Evolutionary conservation across 2,888 invertebrate genomes (phyloP).

Genomic region (Sicus ferrugineus): DNA sequence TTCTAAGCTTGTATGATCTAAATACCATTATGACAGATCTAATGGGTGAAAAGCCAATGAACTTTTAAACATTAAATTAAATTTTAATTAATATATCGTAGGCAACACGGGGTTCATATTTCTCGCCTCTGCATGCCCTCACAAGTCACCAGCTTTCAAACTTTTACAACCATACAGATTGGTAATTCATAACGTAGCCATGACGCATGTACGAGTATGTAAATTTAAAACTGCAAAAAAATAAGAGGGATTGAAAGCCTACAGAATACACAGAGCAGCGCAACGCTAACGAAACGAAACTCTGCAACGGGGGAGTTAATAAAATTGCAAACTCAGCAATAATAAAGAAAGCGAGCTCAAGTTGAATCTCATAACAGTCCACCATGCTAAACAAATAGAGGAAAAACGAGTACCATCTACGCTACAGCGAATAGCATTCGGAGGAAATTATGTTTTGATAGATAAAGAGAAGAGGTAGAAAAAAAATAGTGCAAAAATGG

Average conservation of each 20-base stretch:
- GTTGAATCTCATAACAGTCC: neutral
- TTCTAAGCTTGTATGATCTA: too few relatives aligned
- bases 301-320: slow-evolving; percentile 24
- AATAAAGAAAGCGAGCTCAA: neutral
- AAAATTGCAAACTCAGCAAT: slow-evolving; percentile 31
- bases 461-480: neutral
- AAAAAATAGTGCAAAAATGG: neutral
- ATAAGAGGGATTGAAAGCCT: neutral
- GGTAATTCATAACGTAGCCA: too few relatives aligned
- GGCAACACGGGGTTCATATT: too few relatives aligned
- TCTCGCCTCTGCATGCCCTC: too few relatives aligned
- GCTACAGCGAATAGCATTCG: neutral
- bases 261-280: neutral
- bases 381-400: slow-evolving; percentile 12
- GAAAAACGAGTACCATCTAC: neutral
- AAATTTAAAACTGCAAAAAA: slow-evolving; percentile 23
- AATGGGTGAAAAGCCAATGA: slow-evolving; percentile 39
- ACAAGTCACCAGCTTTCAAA: too few relatives aligned
- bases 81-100: slow-evolving; percentile 35
- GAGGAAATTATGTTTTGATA: neutral
- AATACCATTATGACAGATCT: too few relatives aligned
- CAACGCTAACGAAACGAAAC: slow-evolving; percentile 14
- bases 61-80: slow-evolving; percentile 39
- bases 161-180: neutral
- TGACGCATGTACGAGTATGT: slow-evolving; percentile 4